Base-by-base conservation (phyloP, 2,888 invertebrate species). In the Eledona agricola region DNA sequence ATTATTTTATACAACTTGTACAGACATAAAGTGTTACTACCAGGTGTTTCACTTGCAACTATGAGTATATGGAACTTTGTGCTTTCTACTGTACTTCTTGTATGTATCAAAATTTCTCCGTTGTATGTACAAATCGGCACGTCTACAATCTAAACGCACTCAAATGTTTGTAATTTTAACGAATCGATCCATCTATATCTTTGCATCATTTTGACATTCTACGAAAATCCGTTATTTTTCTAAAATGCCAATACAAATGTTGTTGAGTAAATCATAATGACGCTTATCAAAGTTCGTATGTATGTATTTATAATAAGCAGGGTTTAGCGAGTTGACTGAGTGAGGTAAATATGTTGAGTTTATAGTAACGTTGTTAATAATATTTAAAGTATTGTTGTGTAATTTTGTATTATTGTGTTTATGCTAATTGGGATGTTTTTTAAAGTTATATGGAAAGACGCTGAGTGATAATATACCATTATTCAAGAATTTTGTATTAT, bases 381-480 rank as follows among this genome's bases (percentile, higher is more conserved):
- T 25, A 37, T 38, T 51, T 42, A 51, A 55, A 49, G 46, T 47
- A 54, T 55, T 62, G 63, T 65, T 65, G 63, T 64, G 65, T 65
- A 64, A 58, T 65, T 64, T 65, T 65, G 62, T 66, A 66, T 59
- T 51, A 59, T 62, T 62, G 60, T 60, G 57, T 57, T 64, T 62
- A 57, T 57, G 55, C 54, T 58, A 62, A 58, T 58, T 61, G 58
- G 49, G 52, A 52, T 47, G 52, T 60, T 62, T 59, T 59, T 65
- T 62, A 59, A 59, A 54, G 55, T 57, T 58, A 61, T 60, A 64
- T 62, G 51, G 65, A 63, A 65, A 67, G 64, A 67, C 66, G 64
- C 62, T 60, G 62, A 67, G 67, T 66, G 65, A 69, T 67, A 63
- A 60, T 60, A 62, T 29, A 51, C 45, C 43, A 51, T 51, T 51